Evolutionary conservation across 64 coral and sea anemone species (phyloP), one percentile per base, ranked within the genome.

Genomic region (Hydrozoanthus tunicans): DNA sequence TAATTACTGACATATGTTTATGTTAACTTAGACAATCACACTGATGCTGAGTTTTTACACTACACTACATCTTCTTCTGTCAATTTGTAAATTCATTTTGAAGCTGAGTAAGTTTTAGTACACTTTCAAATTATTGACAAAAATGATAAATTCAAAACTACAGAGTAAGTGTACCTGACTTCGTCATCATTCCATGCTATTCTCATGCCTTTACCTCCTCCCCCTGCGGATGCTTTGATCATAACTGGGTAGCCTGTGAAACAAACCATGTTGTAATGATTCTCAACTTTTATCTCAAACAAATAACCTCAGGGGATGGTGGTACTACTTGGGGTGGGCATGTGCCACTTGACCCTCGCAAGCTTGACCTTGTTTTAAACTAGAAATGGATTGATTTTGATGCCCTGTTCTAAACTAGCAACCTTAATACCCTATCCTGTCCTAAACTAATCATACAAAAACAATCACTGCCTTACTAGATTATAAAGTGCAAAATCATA

Each of bases 171-270:
- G 52, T 89, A 99, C 97, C 90, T 99, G 64, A 92, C 91, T 96
- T 99, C 94, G 13, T 93, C 72, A 59, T 99, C 97, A 96, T 95
- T 99, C 97, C 97, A 99, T 60, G 97, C 90, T 86, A 99, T 94
- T 66, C 97, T 93, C 97, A 99, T 99, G 70, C 97, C 97, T 96
- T 99, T 99, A 17, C 97, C 97, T 6, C 97, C 97, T 59, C 97
- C 97, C 6, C 97, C 97, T 26, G 97, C 97, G n/a, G 97, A 99
- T 25, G 97, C 97, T 55, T 99, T 99, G 9, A 99, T 93, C 97
- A 99, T 99, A 3, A 99, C 97, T 77, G 97, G 97, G 60, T 96
- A 99, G 51, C 97, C 97, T 98, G 62, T 83, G 56, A 58, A 4
- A 81, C 23, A 59, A 62, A 81, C 6, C 20, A 62, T 8, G 5